Evolutionary conservation across 2,113 vertebrate species (phyloP), one percentile per base, ranked within the genome.

Genomic region (Epinephelus moara): DNA sequence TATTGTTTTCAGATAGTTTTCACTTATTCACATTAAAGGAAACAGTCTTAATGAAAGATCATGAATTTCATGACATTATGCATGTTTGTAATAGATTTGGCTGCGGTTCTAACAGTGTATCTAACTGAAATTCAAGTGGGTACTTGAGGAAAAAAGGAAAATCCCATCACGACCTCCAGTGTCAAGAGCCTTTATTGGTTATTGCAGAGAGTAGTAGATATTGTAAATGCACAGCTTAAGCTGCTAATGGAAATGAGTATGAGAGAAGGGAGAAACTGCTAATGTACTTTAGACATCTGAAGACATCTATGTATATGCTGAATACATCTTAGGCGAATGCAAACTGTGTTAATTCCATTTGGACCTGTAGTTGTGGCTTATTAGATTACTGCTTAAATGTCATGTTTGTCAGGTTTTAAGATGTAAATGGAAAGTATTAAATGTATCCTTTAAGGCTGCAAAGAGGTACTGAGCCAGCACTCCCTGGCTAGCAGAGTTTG

Each of bases 361-460:
- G 84, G 87, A 81, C 81, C 79, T 88, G 50, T 56, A 85, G 70
- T 84, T 57, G 73, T 63, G 59, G 68, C 70, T 94, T 92, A 93
- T 93, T 92, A 92, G 85, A 92, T 94, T 90, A 91, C 78, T 68
- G 49, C 84, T 82, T 89, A 81, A 90, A 93, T 93, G 90, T 89
- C 89, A 84, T 91, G 90, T 95, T 94, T 94, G 84, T 88, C 82
- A 91, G 93, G 89, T 95, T 94, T 86, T 89, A 80, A 90, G 80
- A 90, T 88, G 84, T 80, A 91, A 93, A 93, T 85, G 81, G 81
- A 47, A 84, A 89, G 78, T 86, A 84, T 92, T 91, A 88, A 89
- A 86, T 74, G 72, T 78, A 88, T 85, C 75, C 64, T 77, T 67
- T 73, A 81, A 86, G 72, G 88, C 62, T 50, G 74, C 67, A 64